Evolutionary conservation across 2,888 invertebrate genomes (phyloP), one percentile per base, ranked within the genome.

Genomic region (Anticlea derivata): DNA sequence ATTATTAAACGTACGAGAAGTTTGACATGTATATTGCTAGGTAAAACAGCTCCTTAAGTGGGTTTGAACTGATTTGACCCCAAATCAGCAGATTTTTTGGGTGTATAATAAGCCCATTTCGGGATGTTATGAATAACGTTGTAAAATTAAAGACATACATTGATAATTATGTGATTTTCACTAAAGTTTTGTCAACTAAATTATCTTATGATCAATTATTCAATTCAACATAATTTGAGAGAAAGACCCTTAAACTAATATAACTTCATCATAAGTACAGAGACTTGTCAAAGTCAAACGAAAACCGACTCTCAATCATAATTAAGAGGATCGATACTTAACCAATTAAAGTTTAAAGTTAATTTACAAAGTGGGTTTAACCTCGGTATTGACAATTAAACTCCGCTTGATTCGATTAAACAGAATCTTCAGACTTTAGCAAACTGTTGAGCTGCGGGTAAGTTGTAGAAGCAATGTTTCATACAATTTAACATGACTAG

Each of bases 331-430:
- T 72, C 66, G 64, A 73, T 73, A 65, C 64, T 66, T 65, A 71
- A 64, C 59, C 52, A 72, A 72, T 72, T 73, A 71, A 34, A 34
- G 34, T 60, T 51, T 58, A 61, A 78, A 80, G 78, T 79, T 75
- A 77, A 81, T 80, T 77, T 66, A 54, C 67, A 61, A 74, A 80
- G 73, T 77, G 72, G 67, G 82, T 73, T 86, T 86, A 82, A 78
- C 76, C 80, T 71, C 75, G 65, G 81, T 80, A 85, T 85, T 79
- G 81, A 78, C 82, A 85, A 84, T 86, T 82, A 80, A 80, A 77
- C 79, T 75, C 49, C 52, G 62, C 58, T 63, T 75, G 72, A 86
- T 82, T 83, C 73, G 74, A 86, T 87, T 87, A 80, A 68, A 69
- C 54, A 56, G 70, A 85, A 85, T 85, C 83, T 83, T 82, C 48